These are phyloP conservation scores for Hafferia zeledoni DNA, from an alignment of 2,797 vertebrate species.

Conservation along the genomic window DNA sequence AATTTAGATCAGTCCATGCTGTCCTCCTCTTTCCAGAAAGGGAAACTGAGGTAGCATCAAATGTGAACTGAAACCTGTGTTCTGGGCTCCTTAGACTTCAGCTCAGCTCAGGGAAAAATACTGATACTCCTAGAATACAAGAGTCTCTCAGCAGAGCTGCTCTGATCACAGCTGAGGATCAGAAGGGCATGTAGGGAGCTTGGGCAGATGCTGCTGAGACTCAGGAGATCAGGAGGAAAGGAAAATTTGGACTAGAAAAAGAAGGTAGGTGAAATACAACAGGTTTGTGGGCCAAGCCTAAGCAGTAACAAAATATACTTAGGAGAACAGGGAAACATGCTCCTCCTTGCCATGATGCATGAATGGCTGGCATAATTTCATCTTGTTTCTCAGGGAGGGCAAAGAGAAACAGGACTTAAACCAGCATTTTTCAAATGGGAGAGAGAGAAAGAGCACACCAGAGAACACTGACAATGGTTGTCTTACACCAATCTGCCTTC, in stretches of 20 bases:
- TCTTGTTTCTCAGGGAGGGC: neutral
- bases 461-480: neutral
- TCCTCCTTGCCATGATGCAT: neutral
- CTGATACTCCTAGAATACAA: neutral
- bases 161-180: neutral
- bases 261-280: neutral
- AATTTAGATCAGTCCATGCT: neutral
- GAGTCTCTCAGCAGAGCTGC: neutral
- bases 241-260: neutral
- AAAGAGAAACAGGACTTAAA: neutral
- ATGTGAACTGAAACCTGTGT: neutral
- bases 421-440: neutral
- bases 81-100: neutral
- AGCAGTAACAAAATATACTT: neutral
- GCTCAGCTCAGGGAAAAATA: neutral
- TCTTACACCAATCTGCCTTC: neutral
- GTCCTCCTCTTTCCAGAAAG: neutral
- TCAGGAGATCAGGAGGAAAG: neutral
- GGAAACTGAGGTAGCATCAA: constrained; percentile 1
- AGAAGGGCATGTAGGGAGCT: neutral
- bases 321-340: neutral
- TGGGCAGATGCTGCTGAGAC: neutral
- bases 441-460: neutral
- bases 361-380: neutral
- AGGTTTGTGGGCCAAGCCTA: neutral